These are phyloP conservation scores for Ormyrus rosae DNA, from an alignment of 2,888 invertebrate species.

Conservation along the genomic window DNA sequence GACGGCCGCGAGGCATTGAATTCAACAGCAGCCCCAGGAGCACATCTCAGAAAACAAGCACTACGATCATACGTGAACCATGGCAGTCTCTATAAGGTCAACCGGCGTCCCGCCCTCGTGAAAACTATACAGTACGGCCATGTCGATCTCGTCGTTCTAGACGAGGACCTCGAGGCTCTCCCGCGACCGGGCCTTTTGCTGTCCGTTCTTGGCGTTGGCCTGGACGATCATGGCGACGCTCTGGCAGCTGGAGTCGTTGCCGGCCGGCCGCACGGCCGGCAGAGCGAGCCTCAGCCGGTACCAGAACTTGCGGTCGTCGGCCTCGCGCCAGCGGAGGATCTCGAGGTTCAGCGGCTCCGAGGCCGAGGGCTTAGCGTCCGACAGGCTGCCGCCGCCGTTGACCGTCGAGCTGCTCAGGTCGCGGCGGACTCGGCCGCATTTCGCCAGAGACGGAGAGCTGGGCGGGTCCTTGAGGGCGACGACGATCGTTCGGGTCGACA, in stretches of 20 bases:
- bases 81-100: slow-evolving; percentile 11
- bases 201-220: slow-evolving; percentile 63
- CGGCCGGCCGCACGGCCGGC: slow-evolving; percentile 57
- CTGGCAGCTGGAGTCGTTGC: slow-evolving; percentile 63
- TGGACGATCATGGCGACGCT: slow-evolving; percentile 73
- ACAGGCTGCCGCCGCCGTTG: not conserved
- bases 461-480: slow-evolving; percentile 76
- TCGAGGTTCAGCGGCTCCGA: slow-evolving; percentile 56
- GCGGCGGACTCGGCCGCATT: not conserved
- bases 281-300: slow-evolving; percentile 80
- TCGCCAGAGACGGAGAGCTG: slow-evolving; percentile 69
- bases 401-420: not conserved
- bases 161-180: slow-evolving; percentile 75
- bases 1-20: too few species aligned
- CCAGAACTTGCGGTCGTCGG: slow-evolving; percentile 79
- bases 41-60: too few species aligned
- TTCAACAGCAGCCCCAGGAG: too few species aligned
- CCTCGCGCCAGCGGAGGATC: slow-evolving; percentile 68
- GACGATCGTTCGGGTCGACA: slow-evolving; percentile 69
- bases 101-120: not conserved
- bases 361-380: not conserved
- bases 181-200: slow-evolving; percentile 71
- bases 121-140: not conserved
- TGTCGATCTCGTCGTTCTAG: slow-evolving; percentile 58
- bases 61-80: too few species aligned